These are phyloP conservation scores for Orthosia gracilis DNA, from an alignment of 2,888 invertebrate species.

Conservation along the genomic window DNA sequence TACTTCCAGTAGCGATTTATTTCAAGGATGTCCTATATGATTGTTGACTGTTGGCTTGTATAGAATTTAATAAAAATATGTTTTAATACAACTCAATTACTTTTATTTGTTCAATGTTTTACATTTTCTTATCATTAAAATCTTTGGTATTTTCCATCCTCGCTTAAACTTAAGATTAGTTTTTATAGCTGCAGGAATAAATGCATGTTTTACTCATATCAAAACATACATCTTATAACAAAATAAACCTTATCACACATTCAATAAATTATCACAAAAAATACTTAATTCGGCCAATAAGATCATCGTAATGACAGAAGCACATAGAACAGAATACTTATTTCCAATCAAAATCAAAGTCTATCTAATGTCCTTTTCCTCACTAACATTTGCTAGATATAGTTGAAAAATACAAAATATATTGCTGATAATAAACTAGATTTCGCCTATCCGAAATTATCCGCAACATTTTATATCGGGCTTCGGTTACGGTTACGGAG, in stretches of 20 bases:
- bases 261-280: not conserved
- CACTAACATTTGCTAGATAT: not conserved
- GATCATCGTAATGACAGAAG: not conserved
- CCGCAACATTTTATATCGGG: too few species aligned
- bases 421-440: not conserved
- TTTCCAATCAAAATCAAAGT: not conserved
- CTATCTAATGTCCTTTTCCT: not conserved
- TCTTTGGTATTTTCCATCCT: slow-evolving; percentile 26
- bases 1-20: slow-evolving; percentile 53
- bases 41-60: slow-evolving; percentile 71
- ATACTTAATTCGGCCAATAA: slow-evolving; percentile 1
- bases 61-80: slow-evolving; percentile 64
- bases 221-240: not conserved
- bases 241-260: not conserved
- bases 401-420: not conserved
- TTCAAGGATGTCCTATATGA: slow-evolving; percentile 47
- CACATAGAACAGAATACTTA: not conserved
- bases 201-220: not conserved
- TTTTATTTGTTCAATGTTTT: slow-evolving; percentile 24
- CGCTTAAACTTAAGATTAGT: not conserved
- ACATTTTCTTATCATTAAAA: slow-evolving; percentile 1
- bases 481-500: too few species aligned
- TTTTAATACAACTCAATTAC: slow-evolving; percentile 46
- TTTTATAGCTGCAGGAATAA: not conserved
- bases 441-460: too few species aligned